Evolutionary conservation across 2,113 vertebrate genomes (phyloP).

Genomic region (Azemiops feae): DNA sequence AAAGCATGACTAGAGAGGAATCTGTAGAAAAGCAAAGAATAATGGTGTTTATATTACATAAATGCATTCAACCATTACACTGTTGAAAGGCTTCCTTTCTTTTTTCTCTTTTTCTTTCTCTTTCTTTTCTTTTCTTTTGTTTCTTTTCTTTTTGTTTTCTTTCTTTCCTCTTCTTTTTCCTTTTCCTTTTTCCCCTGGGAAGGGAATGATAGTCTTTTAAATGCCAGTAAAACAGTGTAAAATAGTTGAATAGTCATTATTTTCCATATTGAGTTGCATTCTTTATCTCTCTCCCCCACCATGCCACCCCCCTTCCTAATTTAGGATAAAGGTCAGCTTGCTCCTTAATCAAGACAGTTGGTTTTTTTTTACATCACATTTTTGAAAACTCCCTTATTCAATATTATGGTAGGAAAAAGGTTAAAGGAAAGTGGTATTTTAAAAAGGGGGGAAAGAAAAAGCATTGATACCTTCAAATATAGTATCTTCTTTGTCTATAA

Average conservation of each 20-base stretch:
- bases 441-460: constrained; percentile 22
- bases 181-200: not conserved
- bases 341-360: constrained; percentile 34
- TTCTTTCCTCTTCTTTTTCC: not conserved
- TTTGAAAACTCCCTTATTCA: constrained; percentile 47
- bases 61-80: constrained; percentile 64
- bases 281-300: not conserved
- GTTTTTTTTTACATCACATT: constrained; percentile 35
- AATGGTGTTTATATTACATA: constrained; percentile 78
- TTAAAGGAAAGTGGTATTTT: constrained; percentile 41
- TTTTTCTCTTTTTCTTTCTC: constrained; percentile 7
- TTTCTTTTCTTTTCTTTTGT: not conserved
- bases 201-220: constrained; percentile 58
- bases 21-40: constrained; percentile 76
- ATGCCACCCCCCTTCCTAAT: not conserved
- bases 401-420: constrained; percentile 40
- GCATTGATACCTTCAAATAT: constrained; percentile 36
- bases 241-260: constrained; percentile 69
- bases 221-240: constrained; percentile 79
- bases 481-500: constrained; percentile 25
- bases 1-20: constrained; percentile 75
- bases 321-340: constrained; percentile 20
- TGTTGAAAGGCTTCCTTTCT: constrained; percentile 65
- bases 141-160: not conserved
- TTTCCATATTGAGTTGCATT: constrained; percentile 51